A percentile compares a stretch with the other conserved stretches of the same genome.
Evolutionary conservation across 2,888 invertebrate genomes (phyloP).

Genomic region (Blastobasis adustella): DNA sequence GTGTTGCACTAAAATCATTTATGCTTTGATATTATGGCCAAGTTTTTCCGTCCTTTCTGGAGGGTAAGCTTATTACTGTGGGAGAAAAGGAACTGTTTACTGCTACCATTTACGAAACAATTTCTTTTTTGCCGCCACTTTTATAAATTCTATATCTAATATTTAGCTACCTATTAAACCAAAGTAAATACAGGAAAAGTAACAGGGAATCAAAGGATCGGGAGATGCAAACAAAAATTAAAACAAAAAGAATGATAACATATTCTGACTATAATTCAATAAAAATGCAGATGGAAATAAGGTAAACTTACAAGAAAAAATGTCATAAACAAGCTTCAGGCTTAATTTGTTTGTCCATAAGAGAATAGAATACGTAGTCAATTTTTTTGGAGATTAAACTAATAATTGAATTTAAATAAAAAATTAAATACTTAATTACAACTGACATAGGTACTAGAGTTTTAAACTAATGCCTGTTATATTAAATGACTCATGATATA

Average conservation of each 20-base stretch:
- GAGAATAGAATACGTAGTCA: conserved; percentile 58
- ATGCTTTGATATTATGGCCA: no score
- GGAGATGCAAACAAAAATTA: conserved; percentile 23
- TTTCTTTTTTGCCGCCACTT: no score
- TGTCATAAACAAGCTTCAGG: conserved; percentile 69
- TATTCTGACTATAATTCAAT: conserved; percentile 75
- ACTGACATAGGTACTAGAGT: conserved; percentile 67
- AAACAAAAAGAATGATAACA: conserved; percentile 59
- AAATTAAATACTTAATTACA: conserved; percentile 75
- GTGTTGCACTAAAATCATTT: no score
- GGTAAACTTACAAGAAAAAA: conserved; percentile 69
- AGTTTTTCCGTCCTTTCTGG: no score
- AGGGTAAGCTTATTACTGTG: no score
- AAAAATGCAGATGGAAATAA: conserved; percentile 75
- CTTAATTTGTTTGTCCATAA: conserved; percentile 65
- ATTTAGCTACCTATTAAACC: no score
- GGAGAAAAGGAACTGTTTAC: no score
- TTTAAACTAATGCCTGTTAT: conserved; percentile 66
- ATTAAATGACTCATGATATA: conserved; percentile 73
- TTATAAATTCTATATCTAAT: no score
- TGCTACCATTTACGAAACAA: no score
- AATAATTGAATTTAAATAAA: conserved; percentile 70
- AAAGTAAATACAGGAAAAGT: conserved; percentile 16
- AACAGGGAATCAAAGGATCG: background rate
- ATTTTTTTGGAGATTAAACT: conserved; percentile 66